Percentiles rank a stretch among this genome's conserved stretches.
phyloP scores from a whole-genome alignment of 1,140 invertebrate species.

The Drosophila melanogaster region DNA sequence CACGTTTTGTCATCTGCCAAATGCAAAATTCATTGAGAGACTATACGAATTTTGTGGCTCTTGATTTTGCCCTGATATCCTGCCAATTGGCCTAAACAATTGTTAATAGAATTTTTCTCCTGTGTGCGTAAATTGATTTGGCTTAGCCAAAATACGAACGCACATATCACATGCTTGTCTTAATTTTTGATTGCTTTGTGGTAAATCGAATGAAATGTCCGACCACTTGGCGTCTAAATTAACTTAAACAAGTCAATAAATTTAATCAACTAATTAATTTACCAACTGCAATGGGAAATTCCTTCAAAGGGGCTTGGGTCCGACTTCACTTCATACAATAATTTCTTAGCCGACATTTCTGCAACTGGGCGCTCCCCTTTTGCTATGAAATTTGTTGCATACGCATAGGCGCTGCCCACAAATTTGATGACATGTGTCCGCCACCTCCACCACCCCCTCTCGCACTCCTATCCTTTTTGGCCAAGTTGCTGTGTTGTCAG shows the following conservation, averaged over 20 bases:
- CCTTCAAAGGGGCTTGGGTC: background rate
- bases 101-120: conserved; percentile 57
- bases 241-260: conserved; percentile 66
- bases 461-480: background rate
- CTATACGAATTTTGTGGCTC: conserved; percentile 15
- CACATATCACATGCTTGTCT: conserved; percentile 1
- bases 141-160: conserved; percentile 3
- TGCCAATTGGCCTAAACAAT: conserved; percentile 46
- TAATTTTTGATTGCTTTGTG: conserved; percentile 45
- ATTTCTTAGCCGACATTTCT: conserved; percentile 3
- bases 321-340: no score
- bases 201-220: conserved; percentile 53
- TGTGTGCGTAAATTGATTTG: conserved; percentile 44
- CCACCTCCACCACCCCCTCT: background rate
- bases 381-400: conserved; percentile 51
- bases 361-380: background rate
- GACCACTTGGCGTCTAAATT: conserved; percentile 40
- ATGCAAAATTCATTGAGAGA: conserved; percentile 33
- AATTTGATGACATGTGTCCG: conserved; percentile 50
- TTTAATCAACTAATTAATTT: conserved; percentile 67
- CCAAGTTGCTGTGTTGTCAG: conserved; percentile 46
- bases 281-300: conserved; percentile 9
- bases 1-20: conserved; percentile 45
- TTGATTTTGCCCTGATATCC: conserved; percentile 25
- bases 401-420: conserved; percentile 53